Percentiles rank a stretch among this genome's conserved stretches.
Conservation (phyloP, 2,888 invertebrate genomes). For the Cephus nigrinus region DNA sequence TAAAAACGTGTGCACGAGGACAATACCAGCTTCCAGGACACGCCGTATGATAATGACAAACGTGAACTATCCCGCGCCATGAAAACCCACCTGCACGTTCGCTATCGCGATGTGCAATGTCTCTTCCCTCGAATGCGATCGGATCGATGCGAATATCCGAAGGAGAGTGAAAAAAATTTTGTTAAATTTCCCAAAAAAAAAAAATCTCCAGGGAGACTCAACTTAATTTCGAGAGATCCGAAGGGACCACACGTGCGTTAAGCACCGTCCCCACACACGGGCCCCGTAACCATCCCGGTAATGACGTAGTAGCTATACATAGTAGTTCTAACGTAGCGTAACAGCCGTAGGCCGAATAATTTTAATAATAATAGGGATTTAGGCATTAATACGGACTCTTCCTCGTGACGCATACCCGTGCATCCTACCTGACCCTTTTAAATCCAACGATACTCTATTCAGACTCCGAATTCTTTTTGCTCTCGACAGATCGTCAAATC, state of each 20-base stretch:
- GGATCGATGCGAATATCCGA: neutral
- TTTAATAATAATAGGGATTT: slow-evolving; percentile 51
- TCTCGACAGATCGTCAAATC: slow-evolving; percentile 2
- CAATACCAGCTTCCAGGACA: neutral
- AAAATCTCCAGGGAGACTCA: neutral
- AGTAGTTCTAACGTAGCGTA: slow-evolving; percentile 41
- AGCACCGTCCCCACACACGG: neutral
- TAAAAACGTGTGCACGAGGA: neutral
- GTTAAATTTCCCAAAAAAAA: neutral
- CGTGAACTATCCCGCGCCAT: neutral
- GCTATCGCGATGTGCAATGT: neutral
- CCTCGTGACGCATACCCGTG: slow-evolving; percentile 14
- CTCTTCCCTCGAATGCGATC: neutral
- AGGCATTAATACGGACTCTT: slow-evolving; percentile 36
- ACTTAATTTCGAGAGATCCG: slow-evolving; percentile 26
- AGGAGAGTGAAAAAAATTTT: neutral
- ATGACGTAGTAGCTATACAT: slow-evolving; percentile 34
- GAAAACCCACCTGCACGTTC: neutral
- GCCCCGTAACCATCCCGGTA: slow-evolving; percentile 12
- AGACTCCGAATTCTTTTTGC: slow-evolving; percentile 6
- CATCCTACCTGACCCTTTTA: neutral
- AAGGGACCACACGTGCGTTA: slow-evolving; percentile 35
- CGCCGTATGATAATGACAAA: slow-evolving; percentile 8
- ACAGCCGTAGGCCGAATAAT: slow-evolving; percentile 44
- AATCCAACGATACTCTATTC: neutral